phyloP scores from a whole-genome alignment of 2,797 vertebrate species.

The Chrysolophus pictus region DNA sequence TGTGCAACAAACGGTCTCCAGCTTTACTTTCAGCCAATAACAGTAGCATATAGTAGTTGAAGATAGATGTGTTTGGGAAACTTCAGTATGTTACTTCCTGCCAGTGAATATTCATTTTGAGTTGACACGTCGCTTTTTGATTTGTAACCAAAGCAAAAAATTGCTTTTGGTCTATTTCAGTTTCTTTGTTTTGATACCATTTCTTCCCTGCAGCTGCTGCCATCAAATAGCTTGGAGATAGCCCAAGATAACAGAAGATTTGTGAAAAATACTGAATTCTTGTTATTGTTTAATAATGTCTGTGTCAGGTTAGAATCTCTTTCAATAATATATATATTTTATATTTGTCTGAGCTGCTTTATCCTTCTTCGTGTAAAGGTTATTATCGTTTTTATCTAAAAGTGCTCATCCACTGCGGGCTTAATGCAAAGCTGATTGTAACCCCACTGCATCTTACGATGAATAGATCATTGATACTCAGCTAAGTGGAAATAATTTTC shows the following conservation, averaged over 20 bases:
- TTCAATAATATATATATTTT: conserved; percentile 23
- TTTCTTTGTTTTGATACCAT: conserved; percentile 54
- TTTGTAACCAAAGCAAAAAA: conserved; percentile 28
- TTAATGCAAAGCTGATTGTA: conserved; percentile 82
- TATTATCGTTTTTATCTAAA: conserved; percentile 76
- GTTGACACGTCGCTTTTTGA: not conserved
- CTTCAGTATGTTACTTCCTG: not conserved
- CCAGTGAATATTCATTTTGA: conserved; percentile 12
- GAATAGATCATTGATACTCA: conserved; percentile 93
- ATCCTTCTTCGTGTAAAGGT: conserved; percentile 64
- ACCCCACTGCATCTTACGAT: conserved; percentile 81
- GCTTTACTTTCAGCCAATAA: conserved; percentile 20
- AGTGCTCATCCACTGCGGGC: conserved; percentile 81
- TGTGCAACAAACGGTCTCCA: not conserved
- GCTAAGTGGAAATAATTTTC: conserved; percentile 95
- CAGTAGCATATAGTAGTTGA: not conserved
- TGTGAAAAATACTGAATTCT: conserved; percentile 57
- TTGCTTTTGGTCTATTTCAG: conserved; percentile 11
- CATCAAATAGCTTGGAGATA: conserved; percentile 43
- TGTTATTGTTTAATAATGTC: conserved; percentile 43
- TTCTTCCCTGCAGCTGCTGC: conserved; percentile 69
- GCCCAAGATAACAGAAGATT: conserved; percentile 52
- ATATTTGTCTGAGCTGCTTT: conserved; percentile 59
- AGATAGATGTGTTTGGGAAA: conserved; percentile 6
- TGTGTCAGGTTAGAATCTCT: conserved; percentile 26